Base-by-base conservation (phyloP, 2,888 invertebrate species). In the Camponotus fellah region DNA sequence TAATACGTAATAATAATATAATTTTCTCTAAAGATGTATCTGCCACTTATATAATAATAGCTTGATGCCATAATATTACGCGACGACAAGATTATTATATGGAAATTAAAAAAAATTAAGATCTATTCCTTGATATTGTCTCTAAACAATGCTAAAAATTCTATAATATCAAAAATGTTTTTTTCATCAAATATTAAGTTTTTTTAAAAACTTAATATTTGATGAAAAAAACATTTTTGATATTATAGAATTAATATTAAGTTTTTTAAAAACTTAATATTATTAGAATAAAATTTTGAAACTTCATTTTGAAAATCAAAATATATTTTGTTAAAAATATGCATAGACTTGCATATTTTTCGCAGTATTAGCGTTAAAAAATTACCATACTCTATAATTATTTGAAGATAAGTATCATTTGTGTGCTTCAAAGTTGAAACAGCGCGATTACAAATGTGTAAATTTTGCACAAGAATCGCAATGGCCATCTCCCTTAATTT, bases 401-500 rank as follows among this genome's bases (percentile, higher is more conserved):
- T 64, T 64, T 37, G 21, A 17, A 17, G 49, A 17, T 10, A 6
- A 49, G 37, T 64, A 3, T 6, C 26, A 34, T 21, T 76, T 62
- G 3, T 34, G 3, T 6, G 26, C 17, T 37, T 37, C 4, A 12
- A 46, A 32, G n/a, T 34, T 46, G 14, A 46, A 32, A 49, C 21
- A 76, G 9, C 14, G 5, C 6, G 21, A 5, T 53, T 46, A 75
- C 34, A n/a, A 8, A 34, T 21, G 56, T n/a, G 68, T n/a, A 68
- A 32, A 68, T 56, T 56, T 53, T 66, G 56, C 32, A n/a, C 37
- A 66, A 14, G 26, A 77, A 43, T 66, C 26, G 21, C 43, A 43
- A 21, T 34, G n/a, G 14, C 21, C 8, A 43, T 5, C 14, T 58
- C 26, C 3, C n/a, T 58, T 37, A 77, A 68, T 34, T 43, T 68